Percentiles rank a stretch among this genome's conserved stretches.
Conservation (phyloP, 1,140 invertebrate species). For the Aricia agestis region DNA sequence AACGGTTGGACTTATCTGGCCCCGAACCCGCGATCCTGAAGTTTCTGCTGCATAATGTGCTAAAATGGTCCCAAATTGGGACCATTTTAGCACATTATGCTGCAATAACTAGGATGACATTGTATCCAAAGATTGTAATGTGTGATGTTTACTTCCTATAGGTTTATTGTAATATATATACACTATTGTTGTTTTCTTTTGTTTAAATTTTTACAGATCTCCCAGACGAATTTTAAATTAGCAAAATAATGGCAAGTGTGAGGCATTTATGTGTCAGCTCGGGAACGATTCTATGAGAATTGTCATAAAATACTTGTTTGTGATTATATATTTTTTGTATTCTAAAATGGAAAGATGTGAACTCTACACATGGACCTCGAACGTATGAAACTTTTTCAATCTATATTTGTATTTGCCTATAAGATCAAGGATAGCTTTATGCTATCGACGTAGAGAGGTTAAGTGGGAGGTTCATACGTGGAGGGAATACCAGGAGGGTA, state of each 20-base stretch:
- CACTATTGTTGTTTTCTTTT: conserved; percentile 63
- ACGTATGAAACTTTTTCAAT: background rate
- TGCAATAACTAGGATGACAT: conserved; percentile 37
- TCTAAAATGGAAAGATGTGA: background rate
- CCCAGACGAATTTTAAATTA: conserved; percentile 44
- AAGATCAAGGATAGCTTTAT: background rate
- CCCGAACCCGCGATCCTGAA: conserved; percentile 2
- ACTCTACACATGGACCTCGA: background rate
- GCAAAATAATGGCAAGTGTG: conserved; percentile 26
- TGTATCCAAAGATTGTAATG: conserved; percentile 73
- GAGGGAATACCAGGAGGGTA: conserved; percentile 39
- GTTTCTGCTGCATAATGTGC: conserved; percentile 21
- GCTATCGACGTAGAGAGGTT: background rate
- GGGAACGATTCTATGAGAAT: conserved; percentile 7
- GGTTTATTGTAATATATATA: conserved; percentile 68
- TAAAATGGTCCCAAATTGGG: conserved; percentile 1
- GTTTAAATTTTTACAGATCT: conserved; percentile 55
- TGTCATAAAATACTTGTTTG: conserved; percentile 6
- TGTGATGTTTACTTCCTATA: conserved; percentile 71
- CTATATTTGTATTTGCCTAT: background rate
- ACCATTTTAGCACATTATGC: conserved; percentile 17
- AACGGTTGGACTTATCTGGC: background rate
- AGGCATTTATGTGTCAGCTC: conserved; percentile 11
- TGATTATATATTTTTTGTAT: conserved; percentile 13
- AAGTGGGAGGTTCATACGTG: conserved; percentile 28